Percentiles rank a stretch among this genome's conserved stretches.
Conservation (phyloP, 2,797 vertebrate species). For the Siniperca undulata region DNA sequence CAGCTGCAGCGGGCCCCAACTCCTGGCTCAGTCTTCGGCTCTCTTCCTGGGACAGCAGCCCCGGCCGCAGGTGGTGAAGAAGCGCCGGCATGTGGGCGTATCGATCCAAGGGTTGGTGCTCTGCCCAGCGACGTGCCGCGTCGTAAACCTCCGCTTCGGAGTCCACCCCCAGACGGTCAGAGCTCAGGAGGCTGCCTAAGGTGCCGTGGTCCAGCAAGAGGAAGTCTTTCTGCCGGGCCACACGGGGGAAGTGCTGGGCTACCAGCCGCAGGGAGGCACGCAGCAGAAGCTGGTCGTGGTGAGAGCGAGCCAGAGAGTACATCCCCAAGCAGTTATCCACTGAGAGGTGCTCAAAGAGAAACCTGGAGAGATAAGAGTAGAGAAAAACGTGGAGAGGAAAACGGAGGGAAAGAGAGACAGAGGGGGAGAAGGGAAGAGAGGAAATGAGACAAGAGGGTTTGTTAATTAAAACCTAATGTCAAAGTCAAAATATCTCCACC, state of each 20-base stretch:
- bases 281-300: constrained; percentile 88
- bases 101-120: constrained; percentile 83
- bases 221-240: constrained; percentile 88
- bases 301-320: constrained; percentile 88
- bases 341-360: constrained; percentile 86
- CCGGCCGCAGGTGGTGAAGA: constrained; percentile 84
- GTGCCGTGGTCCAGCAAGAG: constrained; percentile 87
- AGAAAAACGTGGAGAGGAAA: not conserved
- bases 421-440: not conserved
- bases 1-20: constrained; percentile 78
- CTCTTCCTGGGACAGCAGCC: constrained; percentile 86
- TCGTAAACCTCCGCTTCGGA: constrained; percentile 88
- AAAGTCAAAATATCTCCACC: not conserved
- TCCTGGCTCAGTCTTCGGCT: constrained; percentile 83
- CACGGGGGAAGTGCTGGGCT: constrained; percentile 87
- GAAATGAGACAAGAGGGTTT: not conserved
- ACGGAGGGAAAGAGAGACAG: not conserved
- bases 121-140: constrained; percentile 87
- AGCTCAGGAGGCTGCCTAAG: constrained; percentile 86
- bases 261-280: constrained; percentile 86
- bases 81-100: constrained; percentile 85
- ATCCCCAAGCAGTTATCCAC: constrained; percentile 89
- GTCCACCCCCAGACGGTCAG: constrained; percentile 87
- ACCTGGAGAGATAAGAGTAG: constrained; percentile 49
- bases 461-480: not conserved